Base-by-base conservation (phyloP, 2,888 invertebrate species). In the Lycia hirtaria region DNA sequence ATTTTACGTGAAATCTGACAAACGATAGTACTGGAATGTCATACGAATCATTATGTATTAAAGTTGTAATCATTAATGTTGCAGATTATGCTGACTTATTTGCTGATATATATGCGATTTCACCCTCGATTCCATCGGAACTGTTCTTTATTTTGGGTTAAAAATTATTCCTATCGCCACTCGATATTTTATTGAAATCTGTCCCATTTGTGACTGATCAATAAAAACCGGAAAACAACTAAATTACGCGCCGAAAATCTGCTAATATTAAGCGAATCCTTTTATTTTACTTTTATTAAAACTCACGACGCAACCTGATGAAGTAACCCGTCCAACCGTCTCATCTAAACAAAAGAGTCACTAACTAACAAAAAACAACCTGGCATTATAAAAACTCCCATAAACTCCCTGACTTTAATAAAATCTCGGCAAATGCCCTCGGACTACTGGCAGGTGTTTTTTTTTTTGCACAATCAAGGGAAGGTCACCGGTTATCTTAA, bases 401-500 rank as follows among this genome's bases (percentile, higher is more conserved):
- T 50, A 52, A 52, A 52, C 41, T 51, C 50, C 10, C 22, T 9
- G 28, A 35, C 15, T 55, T 55, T 38, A 53, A 53, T 47, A 47
- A 47, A 54, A 55, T 55, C 48, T 49, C 33, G 22, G 43, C 20
- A 26, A 49, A 48, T 38, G 38, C 30, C 44, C 19, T 37, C 49
- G 20, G 49, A 28, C 41, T 20, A 24, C 35, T 33, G 22, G 40
- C 56, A 51, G 56, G 51, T 56, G 45, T 51, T 40, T 47, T 45
- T 53, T 45, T 53, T 56, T 56, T 33, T 40, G 40, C 40, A 47
- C 22, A 56, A 47, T 51, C 38, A 41, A 38, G 32, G 14, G 49
- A 56, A 56, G 50, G 56, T 45, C 56, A 20, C 50, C 26, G 40
- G 40, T 45, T 56, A 56, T 56, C 56, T 50, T 7, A 37, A 14